phyloP scores from a whole-genome alignment of 2,888 invertebrate genomes.

The Lingula anatina region DNA sequence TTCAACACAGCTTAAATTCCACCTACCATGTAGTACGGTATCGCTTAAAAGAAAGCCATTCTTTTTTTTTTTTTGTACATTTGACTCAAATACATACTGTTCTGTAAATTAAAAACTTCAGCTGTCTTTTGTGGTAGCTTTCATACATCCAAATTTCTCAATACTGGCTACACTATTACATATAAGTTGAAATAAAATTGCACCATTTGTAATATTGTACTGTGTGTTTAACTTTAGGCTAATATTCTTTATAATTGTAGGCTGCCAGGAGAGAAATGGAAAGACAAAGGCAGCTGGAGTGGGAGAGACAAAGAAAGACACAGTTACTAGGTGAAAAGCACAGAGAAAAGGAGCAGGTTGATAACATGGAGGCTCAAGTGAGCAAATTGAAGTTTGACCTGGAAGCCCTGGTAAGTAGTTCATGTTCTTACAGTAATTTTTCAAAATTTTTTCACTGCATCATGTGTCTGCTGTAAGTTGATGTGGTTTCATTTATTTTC shows the following conservation, averaged over 20 bases:
- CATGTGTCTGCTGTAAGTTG: no score
- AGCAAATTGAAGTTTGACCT: conserved; percentile 42
- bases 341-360: conserved; percentile 41
- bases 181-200: no score
- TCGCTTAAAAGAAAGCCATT: not conserved
- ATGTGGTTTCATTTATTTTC: no score
- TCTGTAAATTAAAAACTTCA: not conserved
- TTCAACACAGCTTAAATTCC: not conserved
- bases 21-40: not conserved
- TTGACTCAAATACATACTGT: not conserved
- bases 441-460: not conserved
- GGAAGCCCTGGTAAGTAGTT: conserved; percentile 51
- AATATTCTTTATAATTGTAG: no score
- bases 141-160: no score
- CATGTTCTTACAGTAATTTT: no score
- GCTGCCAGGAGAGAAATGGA: conserved; percentile 74
- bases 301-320: conserved; percentile 86
- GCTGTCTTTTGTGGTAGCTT: no score
- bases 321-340: conserved; percentile 69
- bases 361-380: conserved; percentile 34
- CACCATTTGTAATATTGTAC: no score
- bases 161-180: no score
- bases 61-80: not conserved
- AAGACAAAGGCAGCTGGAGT: conserved; percentile 87
- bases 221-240: no score